Evolutionary conservation across 2,113 vertebrate genomes (phyloP), one percentile per base, ranked within the genome.

Genomic region (Eupsittula cactorum): DNA sequence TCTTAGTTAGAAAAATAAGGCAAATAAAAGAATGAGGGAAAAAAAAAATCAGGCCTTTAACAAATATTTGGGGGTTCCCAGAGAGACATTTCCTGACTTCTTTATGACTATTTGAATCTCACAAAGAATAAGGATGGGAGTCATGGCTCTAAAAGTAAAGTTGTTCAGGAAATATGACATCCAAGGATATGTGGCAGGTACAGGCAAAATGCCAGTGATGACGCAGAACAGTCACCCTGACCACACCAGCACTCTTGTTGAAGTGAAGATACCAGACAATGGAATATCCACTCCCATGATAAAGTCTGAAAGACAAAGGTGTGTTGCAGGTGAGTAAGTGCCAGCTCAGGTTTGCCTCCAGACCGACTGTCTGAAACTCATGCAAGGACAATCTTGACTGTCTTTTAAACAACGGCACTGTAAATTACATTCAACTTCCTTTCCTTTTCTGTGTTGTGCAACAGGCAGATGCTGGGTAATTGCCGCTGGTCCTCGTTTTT

Each of bases 321-420:
- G 93, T 93, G 94, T 53, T 88, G 59, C 70, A 88, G 44, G 75
- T 91, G 96, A 93, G 65, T 91, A 92, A 95, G 67, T 42, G 92
- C 84, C 82, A 90, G 70, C 84, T 97, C 94, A 97, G 67, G 79
- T 9, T 49, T 90, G 46, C 31, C 84, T 82, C 47, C 52, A 82
- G 86, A 35, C 63, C 70, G 0, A 0, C 65, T 87, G 39, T 82
- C 77, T 92, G 77, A 63, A 81, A 60, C 35, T 71, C 73, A 62
- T 4, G 6, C 42, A 82, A 91, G 49, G 62, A 62, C 46, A 67
- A 42, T 23, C 68, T 19, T 15, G 6, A 14, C n/a, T 63, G 71
- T 27, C 53, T 68, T 60, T 91, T 59, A 82, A 90, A 77, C 67
- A 94, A 24, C 2, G 1, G 44, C 21, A 11, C 41, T 59, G 64